These are phyloP conservation scores for Sabatieria punctata DNA, from an alignment of 2,888 invertebrate genomes.

Conservation along the genomic window DNA sequence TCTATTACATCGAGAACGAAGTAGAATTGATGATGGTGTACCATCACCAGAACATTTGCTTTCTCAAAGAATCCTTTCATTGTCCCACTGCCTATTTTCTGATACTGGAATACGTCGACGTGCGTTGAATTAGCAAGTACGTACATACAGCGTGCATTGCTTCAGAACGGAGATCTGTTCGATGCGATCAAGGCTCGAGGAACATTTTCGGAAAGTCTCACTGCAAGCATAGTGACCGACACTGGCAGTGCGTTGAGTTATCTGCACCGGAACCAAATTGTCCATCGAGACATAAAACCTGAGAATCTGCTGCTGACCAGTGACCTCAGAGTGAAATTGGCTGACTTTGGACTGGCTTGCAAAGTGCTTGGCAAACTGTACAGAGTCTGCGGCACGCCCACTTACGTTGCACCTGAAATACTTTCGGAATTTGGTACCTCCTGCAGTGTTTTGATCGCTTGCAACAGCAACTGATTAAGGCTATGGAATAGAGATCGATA, in stretches of 20 bases:
- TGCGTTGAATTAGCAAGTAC: too few species aligned
- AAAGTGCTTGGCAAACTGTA: constrained; percentile 37
- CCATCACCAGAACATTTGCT: constrained; percentile 76
- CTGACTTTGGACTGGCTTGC: constrained; percentile 41
- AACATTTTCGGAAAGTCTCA: constrained; percentile 34
- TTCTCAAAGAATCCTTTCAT: constrained; percentile 71
- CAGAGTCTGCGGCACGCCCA: constrained; percentile 41
- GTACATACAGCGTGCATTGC: too few species aligned
- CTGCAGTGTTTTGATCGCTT: too few species aligned
- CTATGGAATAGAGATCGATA: constrained; percentile 39
- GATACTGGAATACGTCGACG: constrained; percentile 83
- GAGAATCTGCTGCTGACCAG: constrained; percentile 20
- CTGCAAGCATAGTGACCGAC: constrained; percentile 35
- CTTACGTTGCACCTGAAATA: constrained; percentile 41
- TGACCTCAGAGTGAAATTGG: constrained; percentile 32
- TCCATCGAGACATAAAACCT: constrained; percentile 38
- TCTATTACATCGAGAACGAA: constrained; percentile 47
- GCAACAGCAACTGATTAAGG: constrained; percentile 20
- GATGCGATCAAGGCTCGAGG: constrained; percentile 38
- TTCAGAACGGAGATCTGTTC: constrained; percentile 39
- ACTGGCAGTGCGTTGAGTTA: constrained; percentile 36
- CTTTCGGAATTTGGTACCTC: constrained; percentile 36
- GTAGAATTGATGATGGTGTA: constrained; percentile 74
- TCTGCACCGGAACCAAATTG: constrained; percentile 37
- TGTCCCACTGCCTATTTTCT: constrained; percentile 69